These are phyloP conservation scores for Cantharis rufa DNA, from an alignment of 2,888 invertebrate species.

Conservation along the genomic window DNA sequence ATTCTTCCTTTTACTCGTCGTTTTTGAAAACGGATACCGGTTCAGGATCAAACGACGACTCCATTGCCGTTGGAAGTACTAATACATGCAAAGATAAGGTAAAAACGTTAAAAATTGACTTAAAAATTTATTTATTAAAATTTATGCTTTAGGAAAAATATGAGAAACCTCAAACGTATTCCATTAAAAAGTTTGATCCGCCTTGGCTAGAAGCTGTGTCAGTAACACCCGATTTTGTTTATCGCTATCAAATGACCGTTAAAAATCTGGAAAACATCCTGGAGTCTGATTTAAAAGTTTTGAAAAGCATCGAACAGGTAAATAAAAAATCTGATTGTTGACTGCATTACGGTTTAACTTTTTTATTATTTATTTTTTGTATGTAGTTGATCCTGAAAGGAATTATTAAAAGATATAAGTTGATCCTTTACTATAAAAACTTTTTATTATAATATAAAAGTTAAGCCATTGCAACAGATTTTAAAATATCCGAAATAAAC, in stretches of 20 bases:
- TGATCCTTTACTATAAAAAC: not conserved
- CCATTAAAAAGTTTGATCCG: conserved; percentile 59
- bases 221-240: conserved; percentile 70
- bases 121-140: conserved; percentile 1
- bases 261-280: conserved; percentile 65
- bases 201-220: conserved; percentile 71
- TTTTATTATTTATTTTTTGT: not conserved
- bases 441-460: not conserved
- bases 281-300: conserved; percentile 62
- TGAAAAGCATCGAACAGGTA: conserved; percentile 63
- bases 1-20: conserved; percentile 73
- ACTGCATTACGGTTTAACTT: not conserved
- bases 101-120: conserved; percentile 21
- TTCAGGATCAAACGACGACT: conserved; percentile 54
- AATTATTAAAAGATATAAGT: not conserved
- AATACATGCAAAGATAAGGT: conserved; percentile 45
- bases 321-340: conserved; percentile 1
- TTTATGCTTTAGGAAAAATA: conserved; percentile 36
- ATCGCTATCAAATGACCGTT: conserved; percentile 67
- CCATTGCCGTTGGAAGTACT: conserved; percentile 43
- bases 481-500: not conserved
- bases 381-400: not conserved
- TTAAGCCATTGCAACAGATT: not conserved
- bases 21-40: conserved; percentile 69
- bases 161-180: conserved; percentile 55